Conservation (phyloP, 2,888 invertebrate species). For the Pocota personata region DNA sequence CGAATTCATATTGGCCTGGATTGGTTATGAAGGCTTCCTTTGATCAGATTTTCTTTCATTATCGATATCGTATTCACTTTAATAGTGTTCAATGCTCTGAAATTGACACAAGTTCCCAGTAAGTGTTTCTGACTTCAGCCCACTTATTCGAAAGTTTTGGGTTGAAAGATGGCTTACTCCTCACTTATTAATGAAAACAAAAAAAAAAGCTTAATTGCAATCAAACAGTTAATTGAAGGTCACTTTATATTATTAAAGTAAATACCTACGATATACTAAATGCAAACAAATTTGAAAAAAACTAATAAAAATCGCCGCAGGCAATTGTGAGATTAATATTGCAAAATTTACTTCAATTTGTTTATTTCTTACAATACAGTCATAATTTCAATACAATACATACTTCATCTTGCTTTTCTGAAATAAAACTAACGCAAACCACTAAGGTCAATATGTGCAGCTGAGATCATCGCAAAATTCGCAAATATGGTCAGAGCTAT, state of each 20-base stretch:
- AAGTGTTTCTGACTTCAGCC: no score
- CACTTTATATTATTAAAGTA: background rate
- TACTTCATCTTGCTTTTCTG: background rate
- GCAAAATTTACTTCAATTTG: background rate
- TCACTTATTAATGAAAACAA: no score
- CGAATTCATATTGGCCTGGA: no score
- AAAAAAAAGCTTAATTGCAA: no score
- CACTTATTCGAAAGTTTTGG: no score
- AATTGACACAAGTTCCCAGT: no score
- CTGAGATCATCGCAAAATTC: slow-evolving; percentile 50
- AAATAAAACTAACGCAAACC: slow-evolving; percentile 14
- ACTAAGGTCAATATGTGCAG: slow-evolving; percentile 57
- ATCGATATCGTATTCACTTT: no score
- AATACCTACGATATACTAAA: background rate
- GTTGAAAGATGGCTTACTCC: no score
- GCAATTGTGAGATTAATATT: background rate
- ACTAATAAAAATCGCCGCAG: background rate
- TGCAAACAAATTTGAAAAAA: background rate
- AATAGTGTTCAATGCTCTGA: no score
- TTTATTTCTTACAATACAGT: background rate
- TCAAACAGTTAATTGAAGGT: background rate
- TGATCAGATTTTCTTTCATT: no score
- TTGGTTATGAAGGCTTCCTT: no score
- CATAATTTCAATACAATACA: background rate
- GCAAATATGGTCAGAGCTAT: slow-evolving; percentile 38